Base-by-base conservation (phyloP, 2,113 vertebrate genomes). In the Okapia johnstoni region DNA sequence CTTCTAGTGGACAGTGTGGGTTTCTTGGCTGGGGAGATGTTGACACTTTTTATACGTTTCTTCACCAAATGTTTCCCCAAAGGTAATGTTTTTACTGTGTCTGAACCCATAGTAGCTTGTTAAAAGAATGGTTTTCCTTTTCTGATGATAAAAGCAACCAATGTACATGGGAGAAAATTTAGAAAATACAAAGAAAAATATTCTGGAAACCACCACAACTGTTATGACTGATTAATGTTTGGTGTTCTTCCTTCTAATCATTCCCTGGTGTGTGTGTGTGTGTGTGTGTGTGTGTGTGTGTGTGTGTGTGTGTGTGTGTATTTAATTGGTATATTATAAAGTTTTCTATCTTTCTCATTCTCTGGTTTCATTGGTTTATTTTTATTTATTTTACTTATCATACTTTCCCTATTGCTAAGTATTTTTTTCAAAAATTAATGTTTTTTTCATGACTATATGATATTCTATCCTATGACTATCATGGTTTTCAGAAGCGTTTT, bases 41-140 rank as follows among this genome's bases (percentile, higher is more conserved):
- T 40, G n/a, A 25, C 4, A 54, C 52, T 83, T 83, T 36, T 50
- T 30, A 28, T 79, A 46, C 2, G 26, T 83, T 92, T 36, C 55
- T 86, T 86, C 63, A 63, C 57, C 88, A 70, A 58, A 66, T 86
- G 40, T 89, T 93, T 85, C 54, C 60, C 55, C 26, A 40, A 12
- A 90, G 63, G 23, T 48, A 33, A 58, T 26, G 25, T 92, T 88
- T 89, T 90, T 48, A 55, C 26, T 86, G 2, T 25, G 7, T 80
- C 63, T 63, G 73, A 92, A 84, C 85, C 36, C 88, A 79, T 15
- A 40, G 73, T 46, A 89, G 61, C 26, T 83, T 63, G 58, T 92
- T 92, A 77, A 97, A 97, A 93, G 46, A 92, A 73, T 52, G 57
- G 14, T 46, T 90, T 96, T 17, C 26, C n/a, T 57, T 28, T 11